Evolutionary conservation across 2,797 vertebrate species (phyloP), one percentile per base, ranked within the genome.

Genomic region (Xyrichtys novacula): DNA sequence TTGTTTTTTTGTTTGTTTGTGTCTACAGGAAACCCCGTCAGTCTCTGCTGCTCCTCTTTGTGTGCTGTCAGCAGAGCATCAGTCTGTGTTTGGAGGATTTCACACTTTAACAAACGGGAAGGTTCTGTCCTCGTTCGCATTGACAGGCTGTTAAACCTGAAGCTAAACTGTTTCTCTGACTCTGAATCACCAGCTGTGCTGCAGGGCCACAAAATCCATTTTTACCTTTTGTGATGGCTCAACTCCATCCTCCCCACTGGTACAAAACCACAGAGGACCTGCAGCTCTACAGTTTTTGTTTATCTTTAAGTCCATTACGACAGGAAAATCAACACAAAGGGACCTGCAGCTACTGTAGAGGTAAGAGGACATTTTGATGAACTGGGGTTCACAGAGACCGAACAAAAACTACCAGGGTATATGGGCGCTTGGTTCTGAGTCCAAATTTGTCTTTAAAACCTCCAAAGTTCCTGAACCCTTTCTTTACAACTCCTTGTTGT

Each of bases 71-170:
- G 32, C 8, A 71, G 42, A 16, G 12, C 9, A 4, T 7, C 5
- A 5, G 14, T 50, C 22, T 71, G 15, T 49, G 34, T 59, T 65
- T 47, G 42, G 26, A 17, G 8, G 6, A 26, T 60, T 28, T 73
- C 16, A 64, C 63, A 31, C 26, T 29, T 4, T 17, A 40, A 61
- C 53, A 62, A 54, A 54, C 29, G 0, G 7, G 28, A 43, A 25
- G 20, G 47, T 15, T n/a, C 17, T 5, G 17, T 32, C 40, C 48
- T 50, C 22, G 48, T 73, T 71, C 60, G 52, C 53, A 48, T 38
- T 14, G 57, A 59, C 66, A 64, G 57, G 42, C 46, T n/a, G 74
- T 22, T 14, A 38, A 66, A 70, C 42, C 28, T 62, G 69, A 66
- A 47, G 57, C 25, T 26, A 49, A 73, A 65, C 49, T 0, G 1